A percentile compares a stretch with the other conserved stretches of the same genome.
These are phyloP conservation scores for Zalophus californianus DNA, from an alignment of 2,797 vertebrate genomes.

Conservation along the genomic window DNA sequence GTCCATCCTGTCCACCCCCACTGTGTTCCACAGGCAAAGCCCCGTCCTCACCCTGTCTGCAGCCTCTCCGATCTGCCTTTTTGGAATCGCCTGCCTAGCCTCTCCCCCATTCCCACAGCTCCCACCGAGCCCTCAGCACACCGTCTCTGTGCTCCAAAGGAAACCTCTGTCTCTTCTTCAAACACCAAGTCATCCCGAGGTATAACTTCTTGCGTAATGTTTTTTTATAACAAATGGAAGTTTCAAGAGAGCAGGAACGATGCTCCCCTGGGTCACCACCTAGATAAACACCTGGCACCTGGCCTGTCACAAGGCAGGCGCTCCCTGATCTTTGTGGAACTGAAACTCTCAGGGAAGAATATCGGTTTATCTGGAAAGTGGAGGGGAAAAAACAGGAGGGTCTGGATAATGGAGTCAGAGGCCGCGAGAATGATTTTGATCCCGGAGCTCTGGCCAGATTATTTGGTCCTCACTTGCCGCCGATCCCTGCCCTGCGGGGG, in stretches of 20 bases:
- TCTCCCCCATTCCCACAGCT: too few species aligned
- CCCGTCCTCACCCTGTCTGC: background rate
- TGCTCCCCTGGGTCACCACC: background rate
- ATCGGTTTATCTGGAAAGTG: background rate
- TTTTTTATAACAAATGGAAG: background rate
- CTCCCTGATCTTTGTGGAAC: background rate
- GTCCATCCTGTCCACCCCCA: too few species aligned
- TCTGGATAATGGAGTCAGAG: background rate
- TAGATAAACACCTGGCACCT: background rate
- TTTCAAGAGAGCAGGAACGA: background rate
- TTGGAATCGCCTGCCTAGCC: too few species aligned
- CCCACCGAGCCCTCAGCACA: background rate
- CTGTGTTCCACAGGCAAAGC: too few species aligned
- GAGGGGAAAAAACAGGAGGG: background rate
- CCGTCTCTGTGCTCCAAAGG: background rate
- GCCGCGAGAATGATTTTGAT: background rate
- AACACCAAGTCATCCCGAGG: background rate
- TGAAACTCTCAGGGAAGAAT: background rate
- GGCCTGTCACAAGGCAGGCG: background rate
- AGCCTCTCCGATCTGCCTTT: background rate
- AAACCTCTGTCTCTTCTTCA: background rate
- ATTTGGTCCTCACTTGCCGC: background rate
- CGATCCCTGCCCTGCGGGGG: fast-evolving
- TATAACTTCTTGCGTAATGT: background rate
- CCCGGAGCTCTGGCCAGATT: background rate